A percentile compares a stretch with the other conserved stretches of the same genome.
Conservation (phyloP, 37 sponge, comb jelly and placozoan species). For the Chondrosia reniformis region DNA sequence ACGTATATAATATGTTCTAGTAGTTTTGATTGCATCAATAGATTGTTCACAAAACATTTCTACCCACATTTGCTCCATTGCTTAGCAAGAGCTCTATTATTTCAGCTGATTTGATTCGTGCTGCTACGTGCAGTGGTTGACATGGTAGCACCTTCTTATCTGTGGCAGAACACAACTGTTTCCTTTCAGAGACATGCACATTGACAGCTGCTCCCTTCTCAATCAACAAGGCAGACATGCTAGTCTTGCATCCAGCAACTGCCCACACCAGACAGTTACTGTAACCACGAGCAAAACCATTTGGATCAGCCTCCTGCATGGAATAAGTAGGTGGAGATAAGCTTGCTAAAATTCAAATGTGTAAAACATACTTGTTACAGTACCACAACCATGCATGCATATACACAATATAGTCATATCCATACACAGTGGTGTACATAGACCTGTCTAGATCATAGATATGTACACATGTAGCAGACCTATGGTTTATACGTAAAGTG, state of each 20-base stretch:
- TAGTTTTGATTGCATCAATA: background rate
- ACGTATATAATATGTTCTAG: background rate
- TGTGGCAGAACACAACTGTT: background rate
- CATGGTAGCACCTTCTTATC: background rate
- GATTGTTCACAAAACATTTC: background rate
- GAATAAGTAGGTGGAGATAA: no score
- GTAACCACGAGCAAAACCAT: no score
- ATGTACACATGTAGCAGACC: no score
- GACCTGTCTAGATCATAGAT: no score
- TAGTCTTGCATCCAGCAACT: background rate
- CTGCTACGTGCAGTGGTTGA: conserved; percentile 57
- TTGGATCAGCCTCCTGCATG: no score
- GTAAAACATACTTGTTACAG: no score
- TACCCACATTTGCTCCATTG: conserved; percentile 31
- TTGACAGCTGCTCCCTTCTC: background rate
- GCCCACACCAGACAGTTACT: conserved; percentile 13
- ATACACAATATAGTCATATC: no score
- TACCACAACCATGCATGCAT: background rate
- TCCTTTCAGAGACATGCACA: background rate
- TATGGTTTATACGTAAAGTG: background rate
- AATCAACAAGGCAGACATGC: background rate
- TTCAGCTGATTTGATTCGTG: conserved; percentile 45
- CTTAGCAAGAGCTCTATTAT: conserved; percentile 27
- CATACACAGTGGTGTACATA: no score
- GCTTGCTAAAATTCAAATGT: no score